A percentile compares a stretch with the other conserved stretches of the same genome.
Evolutionary conservation across 2,113 vertebrate species (phyloP).

Genomic region (Actenoides lindsayi): DNA sequence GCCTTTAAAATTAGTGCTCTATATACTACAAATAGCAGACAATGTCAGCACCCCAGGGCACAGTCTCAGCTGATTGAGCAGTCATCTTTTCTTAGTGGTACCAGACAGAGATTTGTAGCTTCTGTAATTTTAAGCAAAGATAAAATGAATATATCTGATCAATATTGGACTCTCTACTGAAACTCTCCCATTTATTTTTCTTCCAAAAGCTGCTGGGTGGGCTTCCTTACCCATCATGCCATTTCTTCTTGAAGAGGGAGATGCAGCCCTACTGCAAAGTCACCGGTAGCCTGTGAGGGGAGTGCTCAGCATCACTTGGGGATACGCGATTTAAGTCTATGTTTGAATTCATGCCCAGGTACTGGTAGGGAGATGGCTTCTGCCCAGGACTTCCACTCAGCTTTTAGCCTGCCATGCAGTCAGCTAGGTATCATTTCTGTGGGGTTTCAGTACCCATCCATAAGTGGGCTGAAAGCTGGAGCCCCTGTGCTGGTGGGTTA

Average conservation of each 20-base stretch:
- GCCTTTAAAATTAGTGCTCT: background rate
- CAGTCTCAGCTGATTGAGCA: background rate
- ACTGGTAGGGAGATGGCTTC: background rate
- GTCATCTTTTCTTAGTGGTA: background rate
- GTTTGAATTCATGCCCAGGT: background rate
- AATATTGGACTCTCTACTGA: background rate
- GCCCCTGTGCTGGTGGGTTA: background rate
- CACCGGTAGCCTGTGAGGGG: background rate
- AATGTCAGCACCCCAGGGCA: rapidly evolving
- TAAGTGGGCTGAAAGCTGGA: background rate
- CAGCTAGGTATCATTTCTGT: background rate
- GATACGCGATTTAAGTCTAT: rapidly evolving
- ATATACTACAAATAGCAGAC: background rate
- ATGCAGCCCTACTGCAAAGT: background rate
- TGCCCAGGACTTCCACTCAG: background rate
- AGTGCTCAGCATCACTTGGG: rapidly evolving
- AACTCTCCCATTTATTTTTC: background rate
- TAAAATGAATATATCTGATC: background rate
- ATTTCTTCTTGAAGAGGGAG: background rate
- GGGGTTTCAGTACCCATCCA: rapidly evolving
- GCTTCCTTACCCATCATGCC: background rate
- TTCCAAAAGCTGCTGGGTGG: background rate
- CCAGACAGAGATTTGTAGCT: background rate
- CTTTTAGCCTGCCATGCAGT: background rate
- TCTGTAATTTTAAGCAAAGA: background rate